Conservation (phyloP, 2,797 vertebrate genomes). For the Hydrolagus colliei region DNA sequence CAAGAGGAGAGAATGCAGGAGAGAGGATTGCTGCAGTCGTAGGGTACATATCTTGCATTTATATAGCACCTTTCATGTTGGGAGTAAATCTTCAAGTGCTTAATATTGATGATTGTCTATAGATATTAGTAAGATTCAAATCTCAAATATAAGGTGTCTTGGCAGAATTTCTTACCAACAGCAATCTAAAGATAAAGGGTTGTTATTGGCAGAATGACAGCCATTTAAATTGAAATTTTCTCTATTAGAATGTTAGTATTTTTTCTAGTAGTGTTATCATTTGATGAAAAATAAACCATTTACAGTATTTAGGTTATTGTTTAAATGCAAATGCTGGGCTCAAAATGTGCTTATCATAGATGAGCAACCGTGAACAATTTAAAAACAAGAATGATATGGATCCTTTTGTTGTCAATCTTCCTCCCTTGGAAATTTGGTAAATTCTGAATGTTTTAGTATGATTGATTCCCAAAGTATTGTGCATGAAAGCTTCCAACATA, state of each 20-base stretch:
- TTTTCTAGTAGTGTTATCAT: not conserved
- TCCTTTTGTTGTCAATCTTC: not conserved
- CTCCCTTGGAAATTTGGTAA: not conserved
- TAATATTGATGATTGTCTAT: too few relatives aligned
- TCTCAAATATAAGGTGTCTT: not conserved
- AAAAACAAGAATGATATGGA: not conserved
- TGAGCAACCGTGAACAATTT: not conserved
- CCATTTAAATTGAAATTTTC: not conserved
- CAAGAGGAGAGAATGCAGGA: too few relatives aligned
- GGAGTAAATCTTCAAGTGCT: too few relatives aligned
- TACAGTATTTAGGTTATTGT: not conserved
- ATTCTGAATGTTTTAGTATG: conserved; percentile 12
- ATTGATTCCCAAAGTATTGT: conserved; percentile 22
- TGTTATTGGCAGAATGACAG: not conserved
- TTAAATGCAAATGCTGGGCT: conserved; percentile 18
- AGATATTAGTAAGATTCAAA: too few relatives aligned
- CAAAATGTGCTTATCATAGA: not conserved
- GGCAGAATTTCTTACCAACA: not conserved
- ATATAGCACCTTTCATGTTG: too few relatives aligned
- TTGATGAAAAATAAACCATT: not conserved
- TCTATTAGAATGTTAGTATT: not conserved
- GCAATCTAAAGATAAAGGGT: not conserved
- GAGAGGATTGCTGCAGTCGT: too few relatives aligned
- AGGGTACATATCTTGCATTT: too few relatives aligned
- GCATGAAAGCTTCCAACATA: conserved; percentile 14